Percentiles rank a stretch among this genome's conserved stretches.
Evolutionary conservation across 2,113 vertebrate species (phyloP).

Genomic region (Melanotaenia duboulayi): DNA sequence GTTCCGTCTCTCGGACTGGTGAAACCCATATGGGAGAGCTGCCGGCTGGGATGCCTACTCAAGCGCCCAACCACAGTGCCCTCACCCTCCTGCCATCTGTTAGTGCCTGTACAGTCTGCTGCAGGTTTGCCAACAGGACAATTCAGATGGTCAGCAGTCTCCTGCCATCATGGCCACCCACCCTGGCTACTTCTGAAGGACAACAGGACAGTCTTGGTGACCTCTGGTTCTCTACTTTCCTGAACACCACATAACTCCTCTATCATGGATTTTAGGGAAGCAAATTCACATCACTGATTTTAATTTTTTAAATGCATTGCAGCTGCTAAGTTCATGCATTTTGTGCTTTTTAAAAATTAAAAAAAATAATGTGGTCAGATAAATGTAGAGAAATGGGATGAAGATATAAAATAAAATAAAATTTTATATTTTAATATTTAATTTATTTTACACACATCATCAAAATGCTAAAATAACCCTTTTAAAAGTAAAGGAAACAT

Average conservation of each 20-base stretch:
- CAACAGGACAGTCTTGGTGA: conserved; percentile 72
- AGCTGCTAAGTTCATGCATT: conserved; percentile 2
- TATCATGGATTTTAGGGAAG: conserved; percentile 20
- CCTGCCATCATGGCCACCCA: conserved; percentile 70
- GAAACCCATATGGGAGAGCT: conserved; percentile 83
- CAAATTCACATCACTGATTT: conserved; percentile 5
- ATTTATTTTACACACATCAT: background rate
- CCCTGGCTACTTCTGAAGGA: conserved; percentile 78
- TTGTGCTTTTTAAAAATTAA: background rate
- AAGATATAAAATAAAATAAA: no score
- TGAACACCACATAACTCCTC: background rate
- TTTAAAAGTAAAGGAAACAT: background rate
- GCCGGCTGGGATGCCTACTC: conserved; percentile 81
- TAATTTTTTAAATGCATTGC: background rate
- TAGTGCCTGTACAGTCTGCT: conserved; percentile 73
- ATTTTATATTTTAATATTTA: no score
- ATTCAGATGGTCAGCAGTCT: conserved; percentile 82
- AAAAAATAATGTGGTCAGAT: background rate
- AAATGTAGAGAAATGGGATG: background rate
- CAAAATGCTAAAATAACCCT: background rate
- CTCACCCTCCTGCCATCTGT: conserved; percentile 85
- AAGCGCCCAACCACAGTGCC: conserved; percentile 79
- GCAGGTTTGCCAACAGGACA: conserved; percentile 77
- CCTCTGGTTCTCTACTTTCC: conserved; percentile 64
- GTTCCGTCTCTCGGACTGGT: conserved; percentile 51